phyloP scores from a whole-genome alignment of 2,113 vertebrate genomes.

The Poeciliopsis turrubarensis region DNA sequence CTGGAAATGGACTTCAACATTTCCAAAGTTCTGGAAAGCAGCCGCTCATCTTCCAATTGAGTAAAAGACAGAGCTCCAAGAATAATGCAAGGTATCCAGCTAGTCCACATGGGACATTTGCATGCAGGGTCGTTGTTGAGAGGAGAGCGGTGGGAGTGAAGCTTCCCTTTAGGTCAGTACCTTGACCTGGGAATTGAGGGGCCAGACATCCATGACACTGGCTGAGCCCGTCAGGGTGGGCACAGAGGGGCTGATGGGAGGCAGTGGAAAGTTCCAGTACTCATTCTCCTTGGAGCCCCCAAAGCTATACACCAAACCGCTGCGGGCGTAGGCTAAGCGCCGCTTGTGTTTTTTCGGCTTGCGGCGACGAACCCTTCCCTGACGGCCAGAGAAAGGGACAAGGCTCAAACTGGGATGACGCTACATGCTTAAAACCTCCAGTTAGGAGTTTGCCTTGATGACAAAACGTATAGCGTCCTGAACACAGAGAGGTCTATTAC shows the following conservation, averaged over 20 bases:
- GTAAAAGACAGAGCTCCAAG: conserved; percentile 32
- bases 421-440: conserved; percentile 2
- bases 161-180: conserved; percentile 59
- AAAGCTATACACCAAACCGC: conserved; percentile 70
- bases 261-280: conserved; percentile 82
- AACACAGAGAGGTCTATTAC: conserved; percentile 11
- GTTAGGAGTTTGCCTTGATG: conserved; percentile 9
- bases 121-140: conserved; percentile 67
- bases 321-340: conserved; percentile 78
- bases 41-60: conserved; percentile 24
- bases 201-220: conserved; percentile 50
- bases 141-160: conserved; percentile 12
- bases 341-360: conserved; percentile 70
- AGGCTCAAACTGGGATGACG: conserved; percentile 37
- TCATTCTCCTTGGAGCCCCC: conserved; percentile 68
- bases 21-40: conserved; percentile 16
- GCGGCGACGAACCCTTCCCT: conserved; percentile 64
- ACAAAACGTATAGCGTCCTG: neutral
- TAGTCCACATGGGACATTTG: conserved; percentile 16
- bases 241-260: conserved; percentile 74
- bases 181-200: conserved; percentile 58
- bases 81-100: conserved; percentile 27
- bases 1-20: conserved; percentile 16
- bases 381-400: conserved; percentile 61
- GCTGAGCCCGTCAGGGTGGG: conserved; percentile 44